Evolutionary conservation across 1,140 invertebrate species (phyloP).

Genomic region (Probaryconus sp.): DNA sequence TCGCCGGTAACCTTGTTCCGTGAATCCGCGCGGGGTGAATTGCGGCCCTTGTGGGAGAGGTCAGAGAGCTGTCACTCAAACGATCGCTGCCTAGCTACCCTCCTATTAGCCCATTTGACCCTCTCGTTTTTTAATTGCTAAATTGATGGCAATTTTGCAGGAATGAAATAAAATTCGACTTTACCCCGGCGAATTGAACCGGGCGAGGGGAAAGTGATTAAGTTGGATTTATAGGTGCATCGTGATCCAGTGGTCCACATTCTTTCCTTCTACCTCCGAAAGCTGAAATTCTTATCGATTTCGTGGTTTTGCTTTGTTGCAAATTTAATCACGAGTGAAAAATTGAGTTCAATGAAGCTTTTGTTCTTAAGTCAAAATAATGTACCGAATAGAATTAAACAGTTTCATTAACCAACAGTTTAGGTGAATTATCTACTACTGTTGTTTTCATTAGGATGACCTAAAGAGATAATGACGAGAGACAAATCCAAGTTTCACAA

Average conservation of each 20-base stretch:
- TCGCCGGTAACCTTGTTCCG: conserved; percentile 2
- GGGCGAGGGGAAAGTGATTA: conserved; percentile 56
- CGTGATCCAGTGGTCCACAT: conserved; percentile 45
- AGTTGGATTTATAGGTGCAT: conserved; percentile 70
- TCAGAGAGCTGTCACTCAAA: conserved; percentile 77
- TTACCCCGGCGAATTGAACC: conserved; percentile 19
- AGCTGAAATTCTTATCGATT: no score
- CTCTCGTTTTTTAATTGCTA: conserved; percentile 76
- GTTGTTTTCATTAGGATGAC: no score
- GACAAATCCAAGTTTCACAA: no score
- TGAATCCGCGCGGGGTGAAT: conserved; percentile 52
- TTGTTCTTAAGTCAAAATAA: no score
- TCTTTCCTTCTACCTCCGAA: conserved; percentile 13
- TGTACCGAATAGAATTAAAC: no score
- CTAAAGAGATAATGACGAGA: no score
- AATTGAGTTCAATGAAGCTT: no score
- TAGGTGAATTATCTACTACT: no score
- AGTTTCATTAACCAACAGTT: no score
- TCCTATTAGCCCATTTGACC: conserved; percentile 73
- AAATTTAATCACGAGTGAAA: no score
- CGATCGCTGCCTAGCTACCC: conserved; percentile 74
- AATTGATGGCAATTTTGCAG: conserved; percentile 77
- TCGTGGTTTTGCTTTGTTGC: no score
- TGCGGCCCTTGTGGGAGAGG: conserved; percentile 70
- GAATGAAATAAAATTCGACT: conserved; percentile 72